A percentile compares a stretch with the other conserved stretches of the same genome.
Conservation (phyloP, 2,888 invertebrate species). For the Drosophila helvetica region DNA sequence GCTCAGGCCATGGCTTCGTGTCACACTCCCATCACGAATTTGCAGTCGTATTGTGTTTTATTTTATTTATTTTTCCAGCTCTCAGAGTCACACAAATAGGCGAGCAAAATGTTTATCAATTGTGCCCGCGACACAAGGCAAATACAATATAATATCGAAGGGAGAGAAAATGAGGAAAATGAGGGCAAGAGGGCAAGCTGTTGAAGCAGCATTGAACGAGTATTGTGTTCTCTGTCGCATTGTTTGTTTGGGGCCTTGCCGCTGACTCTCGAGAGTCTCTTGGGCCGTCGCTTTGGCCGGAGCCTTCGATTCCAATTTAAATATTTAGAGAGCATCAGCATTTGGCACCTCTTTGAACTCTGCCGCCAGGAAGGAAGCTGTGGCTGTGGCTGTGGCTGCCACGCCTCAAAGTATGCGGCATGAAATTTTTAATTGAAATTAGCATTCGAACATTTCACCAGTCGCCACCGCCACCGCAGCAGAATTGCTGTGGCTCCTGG, state of each 20-base stretch:
- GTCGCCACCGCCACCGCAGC: slow-evolving; percentile 51
- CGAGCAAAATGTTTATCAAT: slow-evolving; percentile 59
- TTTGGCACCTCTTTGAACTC: slow-evolving; percentile 49
- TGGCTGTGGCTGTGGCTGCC: too few relatives aligned
- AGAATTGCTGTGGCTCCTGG: slow-evolving; percentile 41
- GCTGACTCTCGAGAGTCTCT: slow-evolving; percentile 28
- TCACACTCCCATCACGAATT: slow-evolving; percentile 25
- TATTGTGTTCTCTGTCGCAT: not conserved
- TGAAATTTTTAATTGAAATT: slow-evolving; percentile 72
- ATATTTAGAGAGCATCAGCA: slow-evolving; percentile 42
- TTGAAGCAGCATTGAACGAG: slow-evolving; percentile 1
- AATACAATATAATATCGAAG: slow-evolving; percentile 20
- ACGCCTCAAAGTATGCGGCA: slow-evolving; percentile 6
- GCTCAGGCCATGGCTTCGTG: slow-evolving; percentile 7
- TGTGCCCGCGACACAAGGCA: slow-evolving; percentile 39
- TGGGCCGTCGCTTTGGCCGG: not conserved
- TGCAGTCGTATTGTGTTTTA: slow-evolving; percentile 37
- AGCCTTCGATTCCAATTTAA: slow-evolving; percentile 42
- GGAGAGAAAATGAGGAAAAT: not conserved
- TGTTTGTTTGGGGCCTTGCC: slow-evolving; percentile 29
- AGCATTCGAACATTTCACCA: slow-evolving; percentile 57
- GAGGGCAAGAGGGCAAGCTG: not conserved
- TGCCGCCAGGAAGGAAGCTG: not conserved
- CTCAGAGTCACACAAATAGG: slow-evolving; percentile 53
- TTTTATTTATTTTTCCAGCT: slow-evolving; percentile 60